Evolutionary conservation across 1,140 invertebrate species (phyloP).

Genomic region (Aphaenogaster rudis): DNA sequence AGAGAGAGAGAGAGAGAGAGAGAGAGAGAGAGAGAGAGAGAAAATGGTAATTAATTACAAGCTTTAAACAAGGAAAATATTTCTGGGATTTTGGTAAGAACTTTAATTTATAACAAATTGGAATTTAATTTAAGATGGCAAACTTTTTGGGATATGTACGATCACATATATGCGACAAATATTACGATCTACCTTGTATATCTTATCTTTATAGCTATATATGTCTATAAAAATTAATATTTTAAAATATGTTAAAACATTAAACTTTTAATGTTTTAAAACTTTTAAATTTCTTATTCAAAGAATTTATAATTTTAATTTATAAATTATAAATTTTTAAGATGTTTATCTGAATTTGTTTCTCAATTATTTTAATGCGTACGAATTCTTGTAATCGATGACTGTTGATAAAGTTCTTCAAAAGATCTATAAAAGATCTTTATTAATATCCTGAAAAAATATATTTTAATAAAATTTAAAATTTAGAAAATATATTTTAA

Average conservation of each 20-base stretch:
- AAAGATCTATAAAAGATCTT: not conserved
- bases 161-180: not conserved
- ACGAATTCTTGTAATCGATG: not conserved
- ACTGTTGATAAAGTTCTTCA: not conserved
- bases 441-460: not conserved
- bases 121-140: not conserved
- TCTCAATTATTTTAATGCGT: not conserved
- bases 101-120: not conserved
- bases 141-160: not conserved
- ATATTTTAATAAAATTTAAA: not conserved
- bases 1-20: too few relatives aligned
- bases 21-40: not conserved
- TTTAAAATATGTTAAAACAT: too few relatives aligned
- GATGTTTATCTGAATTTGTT: not conserved
- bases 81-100: not conserved
- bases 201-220: too few relatives aligned
- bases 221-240: too few relatives aligned
- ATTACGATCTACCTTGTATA: not conserved
- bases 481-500: not conserved
- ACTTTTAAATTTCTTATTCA: not conserved
- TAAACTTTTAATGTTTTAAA: too few relatives aligned
- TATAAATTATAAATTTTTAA: not conserved
- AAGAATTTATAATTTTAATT: not conserved
- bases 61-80: not conserved
- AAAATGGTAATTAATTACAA: conserved; percentile 8